Percentiles rank a stretch among this genome's conserved stretches.
phyloP scores from a whole-genome alignment of 1,140 invertebrate species.

The Hypothenemus hampei region DNA sequence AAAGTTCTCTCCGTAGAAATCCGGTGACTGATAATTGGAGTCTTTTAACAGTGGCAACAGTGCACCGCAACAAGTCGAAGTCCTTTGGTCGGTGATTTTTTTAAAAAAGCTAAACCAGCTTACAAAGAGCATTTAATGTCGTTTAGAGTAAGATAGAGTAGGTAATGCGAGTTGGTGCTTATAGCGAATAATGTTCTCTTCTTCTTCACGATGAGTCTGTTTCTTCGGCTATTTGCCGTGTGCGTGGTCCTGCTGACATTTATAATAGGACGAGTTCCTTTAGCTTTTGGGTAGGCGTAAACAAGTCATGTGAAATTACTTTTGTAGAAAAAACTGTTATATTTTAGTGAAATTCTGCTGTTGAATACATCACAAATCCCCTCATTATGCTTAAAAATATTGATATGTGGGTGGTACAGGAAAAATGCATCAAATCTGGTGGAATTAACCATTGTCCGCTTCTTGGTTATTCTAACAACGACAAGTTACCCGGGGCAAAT shows the following conservation, averaged over 20 bases:
- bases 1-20: too few relatives aligned
- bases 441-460: conserved; percentile 5
- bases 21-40: too few relatives aligned
- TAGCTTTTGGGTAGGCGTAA: neutral
- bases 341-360: too few relatives aligned
- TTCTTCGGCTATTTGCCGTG: neutral
- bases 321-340: too few relatives aligned
- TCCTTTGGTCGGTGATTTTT: conserved; percentile 12
- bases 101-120: conserved; percentile 12
- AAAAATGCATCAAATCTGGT: too few relatives aligned
- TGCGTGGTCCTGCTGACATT: conserved; percentile 4
- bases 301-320: neutral
- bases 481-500: conserved; percentile 20
- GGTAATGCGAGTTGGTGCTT: conserved; percentile 13
- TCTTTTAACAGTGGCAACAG: conserved; percentile 3
- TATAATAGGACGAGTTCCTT: conserved; percentile 13
- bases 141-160: conserved; percentile 18
- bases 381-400: too few relatives aligned
- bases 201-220: conserved; percentile 7
- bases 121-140: conserved; percentile 14
- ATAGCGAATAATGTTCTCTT: conserved; percentile 13
- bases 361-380: too few relatives aligned
- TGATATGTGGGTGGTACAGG: too few relatives aligned
- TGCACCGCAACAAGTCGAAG: neutral
- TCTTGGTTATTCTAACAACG: conserved; percentile 9